Base-by-base conservation (phyloP, 2,888 invertebrate species). In the Caenorhabditis doughertyi region DNA sequence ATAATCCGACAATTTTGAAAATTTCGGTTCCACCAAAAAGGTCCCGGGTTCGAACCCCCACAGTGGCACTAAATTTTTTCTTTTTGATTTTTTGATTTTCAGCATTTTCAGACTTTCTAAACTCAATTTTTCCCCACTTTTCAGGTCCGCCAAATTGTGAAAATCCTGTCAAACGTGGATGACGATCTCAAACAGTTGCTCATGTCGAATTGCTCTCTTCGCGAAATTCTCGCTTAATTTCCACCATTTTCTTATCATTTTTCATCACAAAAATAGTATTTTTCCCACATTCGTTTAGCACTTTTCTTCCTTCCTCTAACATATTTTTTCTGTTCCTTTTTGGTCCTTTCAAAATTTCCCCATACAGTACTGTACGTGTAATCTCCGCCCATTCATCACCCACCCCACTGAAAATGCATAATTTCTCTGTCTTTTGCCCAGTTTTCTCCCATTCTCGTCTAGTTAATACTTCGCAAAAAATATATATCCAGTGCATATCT, bases 151-250 rank as follows among this genome's bases (percentile, higher is more conserved):
- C 87, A 91, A 80, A 83, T 91, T 3, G 81, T 86, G 5, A 79
- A 73, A 27, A 85, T 91, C 21, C 73, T 91, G 49, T 76, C 84
- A 5, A 85, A 83, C 51, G 91, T 91, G 16, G 90, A 91, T 64
- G 89, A 90, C 5, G 91, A 91, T 53, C 84, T 91, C 25, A 89
- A 90, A 60, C 84, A 86, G 39, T 71, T 91, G 23, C 80, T 91
- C 18, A 79, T 91, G 82, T 90, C 89, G 16, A 91, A 91, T 83
- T 87, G 87, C 68, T 84, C 89, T n/a, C 79, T 90, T 18, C 83
- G 90, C 4, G 89, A 89, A 58, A 84, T 86, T 44, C 23, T 87
- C 39, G 39, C 76, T 9, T 73, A 55, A 73, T 35, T 29, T 21
- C 32, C 21, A 29, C 5, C 49, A 32, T 49, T 65, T 65, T 65